phyloP scores from a whole-genome alignment of 1,140 invertebrate species.

The Aricia agestis region DNA sequence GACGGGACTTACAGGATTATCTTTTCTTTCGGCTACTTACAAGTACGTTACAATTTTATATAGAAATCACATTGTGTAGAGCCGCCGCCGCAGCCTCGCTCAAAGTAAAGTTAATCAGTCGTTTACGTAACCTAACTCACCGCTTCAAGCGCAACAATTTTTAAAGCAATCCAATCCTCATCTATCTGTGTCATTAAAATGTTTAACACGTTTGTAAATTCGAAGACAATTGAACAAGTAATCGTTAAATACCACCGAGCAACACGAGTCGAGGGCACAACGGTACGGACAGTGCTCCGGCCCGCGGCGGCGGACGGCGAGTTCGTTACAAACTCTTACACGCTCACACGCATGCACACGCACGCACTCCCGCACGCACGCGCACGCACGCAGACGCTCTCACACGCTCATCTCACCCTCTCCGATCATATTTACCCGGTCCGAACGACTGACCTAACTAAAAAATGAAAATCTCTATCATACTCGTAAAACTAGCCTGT shows the following conservation, averaged over 20 bases:
- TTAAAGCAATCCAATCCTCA: not conserved
- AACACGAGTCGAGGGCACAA: not conserved
- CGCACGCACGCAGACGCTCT: slow-evolving; percentile 20
- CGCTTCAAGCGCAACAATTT: not conserved
- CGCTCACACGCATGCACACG: slow-evolving; percentile 21
- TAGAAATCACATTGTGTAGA: slow-evolving; percentile 69
- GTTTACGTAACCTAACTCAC: slow-evolving; percentile 34
- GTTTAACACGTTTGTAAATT: slow-evolving; percentile 8
- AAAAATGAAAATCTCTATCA: slow-evolving; percentile 60
- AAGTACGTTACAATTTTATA: slow-evolving; percentile 71
- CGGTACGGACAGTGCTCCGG: slow-evolving; percentile 24
- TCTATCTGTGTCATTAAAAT: slow-evolving; percentile 1
- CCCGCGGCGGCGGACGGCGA: slow-evolving; percentile 30
- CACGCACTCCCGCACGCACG: slow-evolving; percentile 19
- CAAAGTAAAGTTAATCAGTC: slow-evolving; percentile 57
- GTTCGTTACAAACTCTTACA: slow-evolving; percentile 23
- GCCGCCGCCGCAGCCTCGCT: slow-evolving; percentile 39
- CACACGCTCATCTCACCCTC: slow-evolving; percentile 23
- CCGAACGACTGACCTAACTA: slow-evolving; percentile 46
- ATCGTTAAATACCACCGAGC: slow-evolving; percentile 4
- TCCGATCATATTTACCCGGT: slow-evolving; percentile 40
- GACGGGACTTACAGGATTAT: slow-evolving; percentile 72
- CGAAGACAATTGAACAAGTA: slow-evolving; percentile 3
- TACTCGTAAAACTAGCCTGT: slow-evolving; percentile 59
- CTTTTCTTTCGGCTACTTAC: slow-evolving; percentile 71